Evolutionary conservation across 1,140 invertebrate species (phyloP).

Genomic region (Augochlora pura): DNA sequence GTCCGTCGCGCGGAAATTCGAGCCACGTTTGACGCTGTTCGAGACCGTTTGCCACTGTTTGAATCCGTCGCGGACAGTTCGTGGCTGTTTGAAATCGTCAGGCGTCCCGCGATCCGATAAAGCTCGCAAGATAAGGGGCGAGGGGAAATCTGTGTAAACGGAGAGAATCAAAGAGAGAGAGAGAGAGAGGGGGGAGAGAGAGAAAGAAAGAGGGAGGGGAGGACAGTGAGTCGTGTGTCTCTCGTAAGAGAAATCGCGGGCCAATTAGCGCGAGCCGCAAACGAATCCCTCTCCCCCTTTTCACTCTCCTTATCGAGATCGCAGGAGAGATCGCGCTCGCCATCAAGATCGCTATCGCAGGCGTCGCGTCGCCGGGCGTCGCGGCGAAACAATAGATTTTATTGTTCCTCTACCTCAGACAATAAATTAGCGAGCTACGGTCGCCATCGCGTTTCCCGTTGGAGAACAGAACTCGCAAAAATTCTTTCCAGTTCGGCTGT

Average conservation of each 20-base stretch:
- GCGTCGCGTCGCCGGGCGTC: slow-evolving; percentile 1
- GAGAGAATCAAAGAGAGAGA: background rate
- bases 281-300: slow-evolving; percentile 56
- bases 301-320: slow-evolving; percentile 36
- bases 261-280: slow-evolving; percentile 73
- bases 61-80: too few relatives aligned
- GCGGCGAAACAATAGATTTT: too few relatives aligned
- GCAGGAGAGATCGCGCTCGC: slow-evolving; percentile 13
- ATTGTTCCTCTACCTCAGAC: too few relatives aligned
- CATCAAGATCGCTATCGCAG: slow-evolving; percentile 23
- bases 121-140: background rate
- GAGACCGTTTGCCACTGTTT: too few relatives aligned
- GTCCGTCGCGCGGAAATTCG: too few relatives aligned
- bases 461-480: too few relatives aligned
- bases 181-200: slow-evolving; percentile 19
- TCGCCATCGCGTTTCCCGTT: too few relatives aligned
- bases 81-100: too few relatives aligned
- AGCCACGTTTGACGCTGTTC: too few relatives aligned
- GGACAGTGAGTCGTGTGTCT: slow-evolving; percentile 50
- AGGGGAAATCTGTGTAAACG: slow-evolving; percentile 5
- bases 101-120: slow-evolving; percentile 7
- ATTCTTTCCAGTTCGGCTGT: too few relatives aligned
- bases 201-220: slow-evolving; percentile 42
- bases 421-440: too few relatives aligned
- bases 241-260: slow-evolving; percentile 55